A percentile compares a stretch with the other conserved stretches of the same genome.
Conservation (phyloP, 1,140 invertebrate species). For the Drosophila guanche region DNA sequence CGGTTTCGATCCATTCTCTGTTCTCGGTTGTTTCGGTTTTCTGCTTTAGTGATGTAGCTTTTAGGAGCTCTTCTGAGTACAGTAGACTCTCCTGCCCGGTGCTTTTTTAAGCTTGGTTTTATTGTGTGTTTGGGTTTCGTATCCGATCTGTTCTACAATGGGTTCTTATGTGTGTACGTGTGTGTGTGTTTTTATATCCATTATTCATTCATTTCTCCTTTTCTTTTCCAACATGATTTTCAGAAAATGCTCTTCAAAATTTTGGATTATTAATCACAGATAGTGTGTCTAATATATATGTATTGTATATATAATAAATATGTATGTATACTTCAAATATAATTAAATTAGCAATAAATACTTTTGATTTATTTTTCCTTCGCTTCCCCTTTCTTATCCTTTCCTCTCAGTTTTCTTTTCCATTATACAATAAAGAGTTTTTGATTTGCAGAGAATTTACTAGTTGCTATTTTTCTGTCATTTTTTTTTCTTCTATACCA, state of each 20-base stretch:
- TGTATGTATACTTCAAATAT: constrained; percentile 82
- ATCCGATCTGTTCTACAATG: constrained; percentile 72
- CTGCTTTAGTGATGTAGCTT: constrained; percentile 34
- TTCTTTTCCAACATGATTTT: constrained; percentile 70
- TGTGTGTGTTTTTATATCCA: constrained; percentile 31
- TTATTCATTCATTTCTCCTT: constrained; percentile 40
- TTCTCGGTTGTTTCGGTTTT: constrained; percentile 29
- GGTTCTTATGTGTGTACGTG: constrained; percentile 42
- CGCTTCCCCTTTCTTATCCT: constrained; percentile 26
- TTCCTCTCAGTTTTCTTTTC: constrained; percentile 14
- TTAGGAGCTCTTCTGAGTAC: constrained; percentile 38
- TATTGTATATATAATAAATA: constrained; percentile 81
- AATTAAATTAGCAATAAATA: constrained; percentile 83
- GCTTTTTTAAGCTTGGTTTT: constrained; percentile 58
- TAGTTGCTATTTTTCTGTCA: constrained; percentile 23
- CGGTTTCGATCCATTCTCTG: constrained; percentile 39
- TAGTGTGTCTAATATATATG: constrained; percentile 84
- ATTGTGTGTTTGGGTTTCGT: constrained; percentile 45
- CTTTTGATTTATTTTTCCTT: constrained; percentile 51
- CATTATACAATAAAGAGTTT: constrained; percentile 61
- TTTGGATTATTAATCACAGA: constrained; percentile 84
- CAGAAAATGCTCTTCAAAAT: constrained; percentile 84
- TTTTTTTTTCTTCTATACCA: constrained; percentile 44
- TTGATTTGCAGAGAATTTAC: constrained; percentile 58
- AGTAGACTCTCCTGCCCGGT: constrained; percentile 43